A percentile compares a stretch with the other conserved stretches of the same genome.
Conservation (phyloP, 2,113 vertebrate genomes). For the Macrotus californicus region DNA sequence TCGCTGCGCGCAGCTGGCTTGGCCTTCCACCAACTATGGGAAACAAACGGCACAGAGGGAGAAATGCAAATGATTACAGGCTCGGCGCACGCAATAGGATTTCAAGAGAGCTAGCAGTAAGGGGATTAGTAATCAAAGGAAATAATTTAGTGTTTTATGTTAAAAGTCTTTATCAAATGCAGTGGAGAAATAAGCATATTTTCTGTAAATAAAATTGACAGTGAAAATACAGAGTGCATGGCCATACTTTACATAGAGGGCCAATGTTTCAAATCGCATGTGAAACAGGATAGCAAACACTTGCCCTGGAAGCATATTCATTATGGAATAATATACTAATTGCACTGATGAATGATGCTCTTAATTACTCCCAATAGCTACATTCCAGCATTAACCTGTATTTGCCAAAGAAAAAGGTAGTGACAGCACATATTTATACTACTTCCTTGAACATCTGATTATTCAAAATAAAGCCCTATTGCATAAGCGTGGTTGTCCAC, state of each 20-base stretch:
- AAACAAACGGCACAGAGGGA: neutral
- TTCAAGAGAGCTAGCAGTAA: neutral
- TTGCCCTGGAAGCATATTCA: neutral
- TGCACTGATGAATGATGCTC: neutral
- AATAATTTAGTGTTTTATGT: neutral
- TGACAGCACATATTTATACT: neutral
- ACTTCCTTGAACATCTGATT: neutral
- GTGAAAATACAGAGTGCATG: neutral
- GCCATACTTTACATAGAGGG: neutral
- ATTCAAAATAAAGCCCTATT: neutral
- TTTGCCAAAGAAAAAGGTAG: neutral
- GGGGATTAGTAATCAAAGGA: neutral
- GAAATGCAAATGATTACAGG: neutral
- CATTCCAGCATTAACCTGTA: neutral
- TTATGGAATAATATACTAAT: neutral
- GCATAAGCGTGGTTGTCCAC: neutral
- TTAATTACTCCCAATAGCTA: neutral
- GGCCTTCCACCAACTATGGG: neutral
- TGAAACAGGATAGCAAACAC: neutral
- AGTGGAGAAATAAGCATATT: neutral
- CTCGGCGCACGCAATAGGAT: constrained; percentile 23
- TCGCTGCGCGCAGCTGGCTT: neutral
- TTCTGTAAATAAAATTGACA: neutral
- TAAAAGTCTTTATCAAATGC: neutral
- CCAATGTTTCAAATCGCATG: neutral